phyloP scores from a whole-genome alignment of 2,888 invertebrate species.

The Microctonus aethiopoides region DNA sequence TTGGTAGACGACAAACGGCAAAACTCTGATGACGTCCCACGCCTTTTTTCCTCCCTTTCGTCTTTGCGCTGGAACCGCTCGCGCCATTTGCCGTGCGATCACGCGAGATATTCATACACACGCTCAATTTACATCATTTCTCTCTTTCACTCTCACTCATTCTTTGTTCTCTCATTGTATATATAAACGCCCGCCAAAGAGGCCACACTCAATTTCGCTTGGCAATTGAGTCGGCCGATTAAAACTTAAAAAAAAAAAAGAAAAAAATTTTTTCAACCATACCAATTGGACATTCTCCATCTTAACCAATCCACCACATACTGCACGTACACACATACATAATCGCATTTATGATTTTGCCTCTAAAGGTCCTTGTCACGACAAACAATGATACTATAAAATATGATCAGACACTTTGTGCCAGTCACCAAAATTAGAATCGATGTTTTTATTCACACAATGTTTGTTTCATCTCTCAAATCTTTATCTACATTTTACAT shows the following conservation, averaged over 20 bases:
- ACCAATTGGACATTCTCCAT: slow-evolving; percentile 27
- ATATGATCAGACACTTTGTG: neutral
- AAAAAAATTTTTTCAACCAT: slow-evolving; percentile 41
- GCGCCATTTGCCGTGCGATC: slow-evolving; percentile 22
- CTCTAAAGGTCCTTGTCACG: slow-evolving; percentile 32
- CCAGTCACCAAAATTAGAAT: slow-evolving; percentile 34
- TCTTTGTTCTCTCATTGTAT: neutral
- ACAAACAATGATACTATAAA: neutral
- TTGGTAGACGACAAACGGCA: slow-evolving; percentile 13
- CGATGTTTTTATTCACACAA: slow-evolving; percentile 4
- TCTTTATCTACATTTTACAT: neutral
- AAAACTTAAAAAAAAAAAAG: too few relatives aligned
- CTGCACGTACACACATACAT: neutral
- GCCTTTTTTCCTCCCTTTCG: slow-evolving; percentile 14
- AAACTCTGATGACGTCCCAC: slow-evolving; percentile 28
- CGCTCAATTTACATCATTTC: slow-evolving; percentile 8
- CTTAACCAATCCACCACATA: slow-evolving; percentile 24
- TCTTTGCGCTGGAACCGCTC: slow-evolving; percentile 4
- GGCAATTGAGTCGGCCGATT: slow-evolving; percentile 43
- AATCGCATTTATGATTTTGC: slow-evolving; percentile 10
- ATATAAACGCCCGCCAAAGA: slow-evolving; percentile 14
- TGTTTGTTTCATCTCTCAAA: neutral
- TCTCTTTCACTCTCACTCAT: neutral
- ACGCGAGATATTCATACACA: slow-evolving; percentile 20
- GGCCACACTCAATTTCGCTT: slow-evolving; percentile 40